Base-by-base conservation (phyloP, 2,797 vertebrate species). In the Epinephelus coioides region DNA sequence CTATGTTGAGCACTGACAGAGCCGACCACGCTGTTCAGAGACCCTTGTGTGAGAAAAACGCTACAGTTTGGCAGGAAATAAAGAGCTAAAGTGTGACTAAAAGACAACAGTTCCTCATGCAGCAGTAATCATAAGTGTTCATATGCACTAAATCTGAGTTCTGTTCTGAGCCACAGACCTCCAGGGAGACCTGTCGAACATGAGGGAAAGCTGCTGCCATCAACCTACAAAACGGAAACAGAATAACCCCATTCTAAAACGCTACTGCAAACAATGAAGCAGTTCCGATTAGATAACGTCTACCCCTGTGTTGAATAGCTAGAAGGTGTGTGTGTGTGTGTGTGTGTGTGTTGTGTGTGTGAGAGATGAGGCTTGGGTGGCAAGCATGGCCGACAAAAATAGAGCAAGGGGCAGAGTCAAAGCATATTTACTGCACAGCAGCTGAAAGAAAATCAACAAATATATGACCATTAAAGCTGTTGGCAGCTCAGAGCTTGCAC, bases 1-100 rank as follows among this genome's bases (percentile, higher is more conserved):
- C 73, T 64, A 71, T n/a, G 50, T 25, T 69, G 81, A 87, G 84
- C 76, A 84, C 84, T 88, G 90, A 84, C 81, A 89, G 83, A 90
- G 82, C 70, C 82, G 76, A 88, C 89, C 88, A 86, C 66, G 68
- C 76, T 63, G 90, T 86, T 77, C 84, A 83, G 86, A 89, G 88
- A 91, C 82, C 86, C 79, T 49, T 60, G 84, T 81, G 79, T 86
- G 67, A 79, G 79, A 75, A 70, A 87, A 89, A 73, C 25, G 67
- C 77, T 76, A 68, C 57, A 77, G 73, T 79, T 86, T 85, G 69
- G 77, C 87, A 86, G 72, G 62, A 87, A 83, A 89, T 87, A 81
- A 86, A 88, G 66, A 78, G 63, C 80, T 50, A 79, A 67, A 85
- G 81, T 56, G 70, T 74, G 74, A 83, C 69, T 81, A 75, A 86